phyloP scores from a whole-genome alignment of 30 jellyfish, hydroid and myxozoan genomes.

The Aurelia aurita complex sp. Pacific region DNA sequence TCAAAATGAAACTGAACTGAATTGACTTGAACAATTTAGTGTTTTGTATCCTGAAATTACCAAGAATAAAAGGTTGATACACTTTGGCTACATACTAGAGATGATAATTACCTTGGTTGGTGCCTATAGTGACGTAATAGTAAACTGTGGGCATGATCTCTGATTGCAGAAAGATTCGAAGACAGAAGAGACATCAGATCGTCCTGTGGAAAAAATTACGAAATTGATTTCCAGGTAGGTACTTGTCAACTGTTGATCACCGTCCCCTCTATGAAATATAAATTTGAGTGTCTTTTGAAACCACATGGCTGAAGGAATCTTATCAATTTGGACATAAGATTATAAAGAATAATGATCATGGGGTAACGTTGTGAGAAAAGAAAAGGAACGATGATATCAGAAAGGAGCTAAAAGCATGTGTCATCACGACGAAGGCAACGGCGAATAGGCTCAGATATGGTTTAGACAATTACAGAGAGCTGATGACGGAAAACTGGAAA shows the following conservation, averaged over 20 bases:
- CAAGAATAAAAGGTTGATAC: neutral
- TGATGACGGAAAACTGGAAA: neutral
- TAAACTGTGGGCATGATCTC: slow-evolving; percentile 74
- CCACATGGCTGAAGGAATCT: neutral
- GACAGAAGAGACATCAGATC: slow-evolving; percentile 52
- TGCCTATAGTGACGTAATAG: slow-evolving; percentile 76
- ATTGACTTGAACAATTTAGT: no score
- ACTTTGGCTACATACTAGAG: neutral
- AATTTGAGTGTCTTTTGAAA: no score
- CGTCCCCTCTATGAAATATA: no score
- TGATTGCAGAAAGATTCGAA: slow-evolving; percentile 55
- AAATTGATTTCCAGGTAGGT: no score
- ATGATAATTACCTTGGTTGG: slow-evolving; percentile 76
- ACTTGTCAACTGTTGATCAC: no score
- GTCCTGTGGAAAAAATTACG: slow-evolving; percentile 26
- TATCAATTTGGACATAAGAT: neutral
- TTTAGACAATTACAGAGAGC: neutral
- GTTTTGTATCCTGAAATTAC: neutral
- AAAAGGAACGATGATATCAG: neutral
- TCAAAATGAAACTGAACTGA: no score
- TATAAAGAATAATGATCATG: no score
- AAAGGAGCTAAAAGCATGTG: slow-evolving; percentile 1
- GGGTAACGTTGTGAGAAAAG: neutral
- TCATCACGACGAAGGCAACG: slow-evolving; percentile 2
- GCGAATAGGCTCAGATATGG: neutral